A percentile compares a stretch with the other conserved stretches of the same genome.
phyloP scores from a whole-genome alignment of 2,797 vertebrate genomes.

The Rhinella marina region DNA sequence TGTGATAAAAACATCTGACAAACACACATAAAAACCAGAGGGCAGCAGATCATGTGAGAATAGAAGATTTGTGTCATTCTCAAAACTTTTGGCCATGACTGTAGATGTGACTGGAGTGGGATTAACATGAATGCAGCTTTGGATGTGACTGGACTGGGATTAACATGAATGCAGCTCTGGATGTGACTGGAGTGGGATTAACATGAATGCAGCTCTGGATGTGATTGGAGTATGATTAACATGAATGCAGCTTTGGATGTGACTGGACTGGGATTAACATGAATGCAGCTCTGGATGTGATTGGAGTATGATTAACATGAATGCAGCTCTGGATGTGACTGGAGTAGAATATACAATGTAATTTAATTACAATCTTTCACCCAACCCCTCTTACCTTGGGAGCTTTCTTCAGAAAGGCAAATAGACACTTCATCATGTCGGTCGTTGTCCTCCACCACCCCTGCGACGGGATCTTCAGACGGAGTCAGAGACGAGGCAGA shows the following conservation, averaged over 20 bases:
- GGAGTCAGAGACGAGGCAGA: conserved; percentile 79
- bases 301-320: neutral
- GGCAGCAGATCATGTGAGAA: too few species aligned
- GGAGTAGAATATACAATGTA: neutral
- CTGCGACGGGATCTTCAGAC: conserved; percentile 80
- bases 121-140: neutral
- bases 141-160: neutral
- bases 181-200: neutral
- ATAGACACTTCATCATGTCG: conserved; percentile 87
- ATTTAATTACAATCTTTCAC: too few species aligned
- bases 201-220: neutral
- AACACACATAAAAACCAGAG: too few species aligned
- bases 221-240: neutral
- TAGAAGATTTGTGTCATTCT: too few species aligned
- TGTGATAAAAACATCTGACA: too few species aligned
- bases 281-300: neutral
- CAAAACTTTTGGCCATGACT: too few species aligned
- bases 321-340: neutral
- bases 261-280: neutral
- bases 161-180: neutral
- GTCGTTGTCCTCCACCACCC: conserved; percentile 85
- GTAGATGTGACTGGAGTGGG: too few species aligned
- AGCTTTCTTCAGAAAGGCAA: conserved; percentile 91
- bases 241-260: neutral
- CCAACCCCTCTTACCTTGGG: conserved; percentile 73